Conservation (phyloP, 2,888 invertebrate genomes). For the Nysson spinosus region DNA sequence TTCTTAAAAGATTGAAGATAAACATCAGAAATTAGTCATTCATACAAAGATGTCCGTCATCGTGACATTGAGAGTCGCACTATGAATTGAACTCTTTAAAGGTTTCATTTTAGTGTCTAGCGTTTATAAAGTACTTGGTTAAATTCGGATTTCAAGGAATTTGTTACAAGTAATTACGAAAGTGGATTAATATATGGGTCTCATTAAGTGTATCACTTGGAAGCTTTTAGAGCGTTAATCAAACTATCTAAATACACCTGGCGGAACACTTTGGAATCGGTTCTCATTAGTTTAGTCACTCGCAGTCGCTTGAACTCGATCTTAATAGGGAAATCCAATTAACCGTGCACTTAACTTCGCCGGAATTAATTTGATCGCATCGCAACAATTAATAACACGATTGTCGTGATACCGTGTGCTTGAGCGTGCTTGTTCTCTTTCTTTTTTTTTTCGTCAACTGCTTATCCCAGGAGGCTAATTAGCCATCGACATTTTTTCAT, state of each 20-base stretch:
- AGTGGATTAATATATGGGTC: conserved; percentile 33
- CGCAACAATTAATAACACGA: conserved; percentile 46
- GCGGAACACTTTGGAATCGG: conserved; percentile 42
- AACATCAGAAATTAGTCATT: too few relatives aligned
- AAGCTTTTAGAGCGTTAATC: conserved; percentile 23
- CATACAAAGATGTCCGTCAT: too few relatives aligned
- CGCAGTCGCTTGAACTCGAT: conserved; percentile 24
- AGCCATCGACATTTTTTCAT: conserved; percentile 70
- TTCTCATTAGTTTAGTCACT: conserved; percentile 50
- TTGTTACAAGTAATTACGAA: conserved; percentile 15
- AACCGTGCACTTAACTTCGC: conserved; percentile 29
- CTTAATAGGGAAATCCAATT: conserved; percentile 45
- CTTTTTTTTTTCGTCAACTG: conserved; percentile 4
- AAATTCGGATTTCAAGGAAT: conserved; percentile 27
- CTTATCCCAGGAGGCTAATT: conserved; percentile 55
- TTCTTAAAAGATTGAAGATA: too few relatives aligned
- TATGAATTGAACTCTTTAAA: too few relatives aligned
- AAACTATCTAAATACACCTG: conserved; percentile 25
- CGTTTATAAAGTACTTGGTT: conserved; percentile 15
- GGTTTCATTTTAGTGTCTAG: too few relatives aligned
- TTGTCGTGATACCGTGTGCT: conserved; percentile 41
- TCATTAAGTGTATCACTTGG: conserved; percentile 31
- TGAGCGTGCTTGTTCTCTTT: conserved; percentile 31
- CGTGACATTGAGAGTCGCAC: too few relatives aligned
- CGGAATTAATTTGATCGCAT: conserved; percentile 49